Evolutionary conservation across 2,888 invertebrate species (phyloP), one percentile per base, ranked within the genome.

Genomic region (Gymnoscelis rufifasciata): DNA sequence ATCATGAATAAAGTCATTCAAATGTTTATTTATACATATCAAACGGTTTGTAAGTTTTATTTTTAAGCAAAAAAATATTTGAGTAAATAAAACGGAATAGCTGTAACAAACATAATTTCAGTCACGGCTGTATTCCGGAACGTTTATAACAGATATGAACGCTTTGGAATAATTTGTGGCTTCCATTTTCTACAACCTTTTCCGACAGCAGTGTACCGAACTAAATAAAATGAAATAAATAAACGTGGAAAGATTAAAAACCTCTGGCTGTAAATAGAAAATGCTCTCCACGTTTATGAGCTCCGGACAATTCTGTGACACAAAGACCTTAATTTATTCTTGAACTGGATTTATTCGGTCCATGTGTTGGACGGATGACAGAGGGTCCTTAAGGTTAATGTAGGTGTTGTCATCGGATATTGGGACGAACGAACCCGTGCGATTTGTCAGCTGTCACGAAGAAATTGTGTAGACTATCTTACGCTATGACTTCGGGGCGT

Each of bases 301-400:
- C 67, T 71, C 35, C 47, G 27, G 11, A 68, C 73, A 64, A 77
- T 80, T 79, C 70, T 71, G 67, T 70, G 73, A 68, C 78, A 82
- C 77, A 81, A 83, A 80, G 75, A 76, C 78, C 74, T 82, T 84
- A 84, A 86, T 84, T 84, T 83, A 84, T 83, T 84, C 83, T 79
- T 81, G 77, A 81, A 81, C 72, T 70, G 74, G 76, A 80, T 81
- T 82, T 79, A 83, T 82, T 82, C 74, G 74, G 73, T 74, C 65
- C 68, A 62, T 77, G 74, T 71, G 73, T 74, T 74, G 73, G 73
- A 71, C 66, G 74, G 75, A 75, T 79, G 83, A 83, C 80, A 77
- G 78, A 84, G 83, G 70, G 68, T 71, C 71, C 83, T 84, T 75
- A 70, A 75, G 80, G 83, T 81, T 84, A 83, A 83, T 83, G 76